Evolutionary conservation across 1,140 invertebrate genomes (phyloP).

Genomic region (Drosophila fuyamai): DNA sequence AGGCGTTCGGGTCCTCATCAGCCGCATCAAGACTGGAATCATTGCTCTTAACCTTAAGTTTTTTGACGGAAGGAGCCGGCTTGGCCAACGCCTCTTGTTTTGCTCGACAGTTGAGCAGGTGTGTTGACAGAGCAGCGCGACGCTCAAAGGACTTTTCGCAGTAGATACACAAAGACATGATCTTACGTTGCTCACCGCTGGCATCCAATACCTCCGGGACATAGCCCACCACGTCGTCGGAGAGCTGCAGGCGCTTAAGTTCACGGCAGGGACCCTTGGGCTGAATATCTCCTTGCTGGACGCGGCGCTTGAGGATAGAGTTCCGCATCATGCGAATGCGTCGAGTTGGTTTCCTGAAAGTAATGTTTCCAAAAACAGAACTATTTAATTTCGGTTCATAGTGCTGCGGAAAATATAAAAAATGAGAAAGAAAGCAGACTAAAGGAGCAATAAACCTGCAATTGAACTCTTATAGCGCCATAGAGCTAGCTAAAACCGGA

Average conservation of each 20-base stretch:
- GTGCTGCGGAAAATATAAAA: neutral
- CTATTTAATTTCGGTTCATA: neutral
- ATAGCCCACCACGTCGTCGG: constrained; percentile 64
- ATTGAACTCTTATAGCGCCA: too few species aligned
- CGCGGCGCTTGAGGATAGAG: constrained; percentile 71
- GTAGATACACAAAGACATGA: constrained; percentile 86
- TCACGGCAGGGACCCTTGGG: constrained; percentile 74
- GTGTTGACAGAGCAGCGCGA: constrained; percentile 88
- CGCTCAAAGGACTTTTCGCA: constrained; percentile 89
- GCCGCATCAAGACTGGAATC: constrained; percentile 27
- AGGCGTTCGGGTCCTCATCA: constrained; percentile 28
- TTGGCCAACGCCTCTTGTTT: constrained; percentile 73
- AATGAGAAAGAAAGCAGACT: neutral
- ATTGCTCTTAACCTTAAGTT: constrained; percentile 44
- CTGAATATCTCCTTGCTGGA: constrained; percentile 73
- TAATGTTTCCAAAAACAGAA: neutral
- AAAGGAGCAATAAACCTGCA: too few species aligned
- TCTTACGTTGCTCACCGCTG: constrained; percentile 60
- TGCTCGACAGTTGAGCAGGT: constrained; percentile 86
- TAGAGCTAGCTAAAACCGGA: too few species aligned
- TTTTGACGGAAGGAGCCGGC: constrained; percentile 57
- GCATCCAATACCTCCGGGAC: constrained; percentile 36
- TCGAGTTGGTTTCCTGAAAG: constrained; percentile 71
- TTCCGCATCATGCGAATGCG: constrained; percentile 81
- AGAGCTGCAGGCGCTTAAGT: constrained; percentile 68